Base-by-base conservation (phyloP, 37 sponge, comb jelly and placozoan species). In the Sycon ciliatum region DNA sequence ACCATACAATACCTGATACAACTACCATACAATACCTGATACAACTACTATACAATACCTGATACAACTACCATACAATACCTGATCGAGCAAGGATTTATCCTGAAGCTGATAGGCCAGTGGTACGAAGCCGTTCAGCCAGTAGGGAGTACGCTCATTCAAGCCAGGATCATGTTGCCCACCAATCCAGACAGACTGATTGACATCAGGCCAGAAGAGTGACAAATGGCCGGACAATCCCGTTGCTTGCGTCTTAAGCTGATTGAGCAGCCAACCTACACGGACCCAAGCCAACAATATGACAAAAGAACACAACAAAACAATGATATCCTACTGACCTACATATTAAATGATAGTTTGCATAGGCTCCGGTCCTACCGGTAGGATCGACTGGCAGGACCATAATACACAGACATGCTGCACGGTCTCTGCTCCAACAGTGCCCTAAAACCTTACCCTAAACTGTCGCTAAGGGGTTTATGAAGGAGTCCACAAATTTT, bases 101-200 rank as follows among this genome's bases (percentile, higher is more conserved):
- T 86, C 64, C 0, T 86, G 40, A 49, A 86, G 71, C 75, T 86
- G 86, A 56, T 74, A 86, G 11, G 86, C 81, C 7, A 86, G 73
- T 24, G 86, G 82, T 9, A 86, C 71, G 69, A 86, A 81, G n/a
- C 86, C 86, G 57, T 86, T 81, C 11, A 86, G 71, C 86, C 86
- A 86, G 65, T 86, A 86, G 0, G 86, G 86, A n/a, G 82, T 73
- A 52, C 86, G 57, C 75, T 86, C 86, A 37, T 86, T 81, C 4
- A 86, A 71, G 1, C 81, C 81, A 4, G 37, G 34, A 49, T 86
- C 86, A 32, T 53, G 78, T n/a, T 0, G 65, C 6, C 86, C 86
- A 22, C 86, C 86, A 4, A 86, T 46, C 86, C 86, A 86, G 28
- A 69, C 73, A 36, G 86, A 86, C 62, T 81, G 72, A 73, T 71